Base-by-base conservation (phyloP, 2,113 vertebrate genomes). In the Tupaia chinensis region DNA sequence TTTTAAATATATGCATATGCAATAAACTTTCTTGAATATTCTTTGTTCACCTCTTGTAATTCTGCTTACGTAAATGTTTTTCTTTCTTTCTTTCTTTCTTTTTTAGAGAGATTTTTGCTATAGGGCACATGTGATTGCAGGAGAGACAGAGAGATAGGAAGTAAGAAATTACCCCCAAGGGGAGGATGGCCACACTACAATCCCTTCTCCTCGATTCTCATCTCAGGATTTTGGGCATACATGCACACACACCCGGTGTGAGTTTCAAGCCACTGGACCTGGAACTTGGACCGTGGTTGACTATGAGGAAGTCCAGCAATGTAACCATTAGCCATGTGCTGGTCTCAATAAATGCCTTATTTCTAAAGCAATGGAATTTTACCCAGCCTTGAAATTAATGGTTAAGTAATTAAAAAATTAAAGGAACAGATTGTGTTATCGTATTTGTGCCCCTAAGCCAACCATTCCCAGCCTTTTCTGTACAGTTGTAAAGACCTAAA, bases 351-450 rank as follows among this genome's bases (percentile, higher is more conserved):
- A 93, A 82, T 73, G 16, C 9, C 87, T 95, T 78, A 61, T 93
- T 34, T 88, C 16, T 63, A 86, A 66, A 81, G 53, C 56, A 66
- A 54, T 92, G 69, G 61, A 20, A 92, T 76, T 94, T 94, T 91
- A 97, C 9, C 27, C 25, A 74, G 56, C 87, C 68, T 82, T 95
- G 84, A 95, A 79, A 96, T 96, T n/a, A 97, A 90, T 4, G 96
- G 56, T 63, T 53, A 95, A 96, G 1, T 77, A 69, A 65, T 96
- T 61, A 95, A 89, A 72, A 95, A 97, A 94, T 72, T 58, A 95
- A 97, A 58, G 16, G 61, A 91, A 96, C 86, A 94, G 17, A 79
- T 78, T 95, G 11, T 76, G 16, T 97, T 97, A 86, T 84, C 69
- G 92, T 77, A 89, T 91, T 25, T 91, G 94, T 83, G 89, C 58